Evolutionary conservation across 2,113 vertebrate genomes (phyloP), one percentile per base, ranked within the genome.

Genomic region (Osmerus eperlanus): DNA sequence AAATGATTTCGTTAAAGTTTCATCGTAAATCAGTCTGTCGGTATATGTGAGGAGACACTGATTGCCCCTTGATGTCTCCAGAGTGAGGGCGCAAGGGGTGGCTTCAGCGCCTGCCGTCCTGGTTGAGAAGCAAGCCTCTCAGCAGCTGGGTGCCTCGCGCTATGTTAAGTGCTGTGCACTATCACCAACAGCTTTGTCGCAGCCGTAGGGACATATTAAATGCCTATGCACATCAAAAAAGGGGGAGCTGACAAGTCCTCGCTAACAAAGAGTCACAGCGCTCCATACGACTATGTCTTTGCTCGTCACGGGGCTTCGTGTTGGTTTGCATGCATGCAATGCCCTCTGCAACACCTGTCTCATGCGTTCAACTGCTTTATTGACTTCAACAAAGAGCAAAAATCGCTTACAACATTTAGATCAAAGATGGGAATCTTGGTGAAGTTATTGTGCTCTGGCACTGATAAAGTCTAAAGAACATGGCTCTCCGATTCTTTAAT

Each of bases 1-100:
- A 92, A 94, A 98, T 95, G 93, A 84, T 88, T 92, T 86, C 90
- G 93, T 96, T 93, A 95, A 96, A 95, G 91, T 95, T 96, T 95
- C 91, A 95, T 94, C 90, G 91, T 92, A 93, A 94, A 95, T 95
- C 93, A 94, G 91, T 91, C 90, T 89, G 86, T 85, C 84, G 85
- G 83, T 93, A 91, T 91, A 89, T 91, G 88, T 84, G 87, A 94
- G 89, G 88, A 90, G 93, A 92, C 93, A 91, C 90, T 89, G 92
- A 94, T 92, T 87, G 85, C 84, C 82, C 88, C 88, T 85, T 90
- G 83, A 91, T 92, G 89, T 92, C 92, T 92, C 84, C 68, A 76
- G 66, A 87, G 83, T 87, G 70, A 74, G 79, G 88, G 89, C 88
- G 72, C 32, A 71, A 83, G 79, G 84, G 82, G 79, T 87, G 77